Evolutionary conservation across 2,797 vertebrate species (phyloP).

Genomic region (Hemibagrus guttatus): DNA sequence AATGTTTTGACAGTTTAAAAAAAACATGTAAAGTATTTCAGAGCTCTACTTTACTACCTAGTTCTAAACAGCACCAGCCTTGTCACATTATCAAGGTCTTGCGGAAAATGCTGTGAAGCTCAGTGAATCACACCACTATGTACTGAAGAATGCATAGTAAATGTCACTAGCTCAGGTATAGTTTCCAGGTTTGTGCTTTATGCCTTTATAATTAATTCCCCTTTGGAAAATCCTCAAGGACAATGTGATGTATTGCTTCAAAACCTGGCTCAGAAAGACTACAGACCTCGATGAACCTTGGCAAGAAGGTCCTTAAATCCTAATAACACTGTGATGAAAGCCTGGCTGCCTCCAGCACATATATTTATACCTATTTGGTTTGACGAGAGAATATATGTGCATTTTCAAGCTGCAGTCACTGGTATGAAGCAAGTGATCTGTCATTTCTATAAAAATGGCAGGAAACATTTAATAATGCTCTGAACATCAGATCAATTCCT

Average conservation of each 20-base stretch:
- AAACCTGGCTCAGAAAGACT: conserved; percentile 38
- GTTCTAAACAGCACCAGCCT: conserved; percentile 39
- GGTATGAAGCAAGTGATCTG: conserved; percentile 29
- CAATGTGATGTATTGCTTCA: conserved; percentile 38
- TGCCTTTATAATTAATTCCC: conserved; percentile 44
- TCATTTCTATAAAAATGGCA: conserved; percentile 33
- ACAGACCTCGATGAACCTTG: conserved; percentile 35
- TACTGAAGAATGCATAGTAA: conserved; percentile 33
- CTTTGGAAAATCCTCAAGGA: conserved; percentile 50
- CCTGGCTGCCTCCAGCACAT: conserved; percentile 20
- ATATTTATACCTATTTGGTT: conserved; percentile 29
- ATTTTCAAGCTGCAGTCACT: conserved; percentile 18
- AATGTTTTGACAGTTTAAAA: background rate
- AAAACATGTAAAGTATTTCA: background rate
- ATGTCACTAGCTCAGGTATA: conserved; percentile 44
- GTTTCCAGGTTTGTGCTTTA: conserved; percentile 24
- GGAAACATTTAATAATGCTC: conserved; percentile 22
- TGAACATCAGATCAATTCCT: conserved; percentile 45
- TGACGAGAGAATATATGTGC: background rate
- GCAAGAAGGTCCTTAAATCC: conserved; percentile 46
- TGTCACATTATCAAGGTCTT: conserved; percentile 28
- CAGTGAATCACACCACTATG: conserved; percentile 42
- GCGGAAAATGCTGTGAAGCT: conserved; percentile 31
- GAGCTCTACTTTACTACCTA: conserved; percentile 14
- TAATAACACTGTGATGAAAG: conserved; percentile 49